These are phyloP conservation scores for Plodia interpunctella DNA, from an alignment of 1,140 invertebrate genomes.

Conservation along the genomic window DNA sequence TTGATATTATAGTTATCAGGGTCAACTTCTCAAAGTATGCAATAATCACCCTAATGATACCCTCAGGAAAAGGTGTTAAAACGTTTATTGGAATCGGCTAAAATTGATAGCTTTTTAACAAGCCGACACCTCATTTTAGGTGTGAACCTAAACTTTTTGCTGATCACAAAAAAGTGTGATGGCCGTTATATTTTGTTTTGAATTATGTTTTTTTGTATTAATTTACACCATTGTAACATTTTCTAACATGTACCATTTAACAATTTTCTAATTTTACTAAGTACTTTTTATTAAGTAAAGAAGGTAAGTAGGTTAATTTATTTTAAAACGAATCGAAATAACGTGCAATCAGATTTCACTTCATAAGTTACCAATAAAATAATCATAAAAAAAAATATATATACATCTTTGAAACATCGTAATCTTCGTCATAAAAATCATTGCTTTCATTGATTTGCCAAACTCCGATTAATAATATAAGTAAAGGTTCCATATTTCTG, in stretches of 20 bases:
- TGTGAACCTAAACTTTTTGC: slow-evolving; percentile 43
- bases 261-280: too few relatives aligned
- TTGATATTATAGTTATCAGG: slow-evolving; percentile 16
- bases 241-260: too few relatives aligned
- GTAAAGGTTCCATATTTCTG: not conserved
- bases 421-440: too few relatives aligned
- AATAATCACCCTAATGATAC: slow-evolving; percentile 71
- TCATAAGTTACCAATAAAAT: too few relatives aligned
- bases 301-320: too few relatives aligned
- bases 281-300: too few relatives aligned
- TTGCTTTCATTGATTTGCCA: not conserved
- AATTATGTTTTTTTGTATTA: not conserved
- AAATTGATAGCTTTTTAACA: slow-evolving; percentile 75
- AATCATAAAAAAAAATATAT: too few relatives aligned
- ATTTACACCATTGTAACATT: too few relatives aligned
- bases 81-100: slow-evolving; percentile 72
- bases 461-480: not conserved
- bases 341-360: too few relatives aligned
- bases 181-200: not conserved
- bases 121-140: slow-evolving; percentile 52
- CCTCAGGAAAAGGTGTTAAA: slow-evolving; percentile 72
- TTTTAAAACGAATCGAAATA: too few relatives aligned
- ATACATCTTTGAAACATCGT: too few relatives aligned
- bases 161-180: not conserved
- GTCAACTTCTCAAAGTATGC: slow-evolving; percentile 27